Base-by-base conservation (phyloP, 1,140 invertebrate species). In the Anthonomus grandis region DNA sequence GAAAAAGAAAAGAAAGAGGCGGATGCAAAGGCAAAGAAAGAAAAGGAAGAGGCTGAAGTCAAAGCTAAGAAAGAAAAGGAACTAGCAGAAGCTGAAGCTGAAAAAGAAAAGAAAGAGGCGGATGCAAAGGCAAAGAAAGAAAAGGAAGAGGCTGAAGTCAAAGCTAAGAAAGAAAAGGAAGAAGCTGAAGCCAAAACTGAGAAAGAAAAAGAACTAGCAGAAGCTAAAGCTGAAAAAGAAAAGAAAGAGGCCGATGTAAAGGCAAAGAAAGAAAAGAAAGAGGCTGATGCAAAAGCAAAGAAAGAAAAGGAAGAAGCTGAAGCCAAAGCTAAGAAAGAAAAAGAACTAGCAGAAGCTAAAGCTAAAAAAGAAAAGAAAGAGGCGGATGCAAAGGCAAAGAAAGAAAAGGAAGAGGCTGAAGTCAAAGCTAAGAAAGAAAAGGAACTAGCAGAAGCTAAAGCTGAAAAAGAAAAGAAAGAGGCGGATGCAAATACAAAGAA, bases 341-440 rank as follows among this genome's bases (percentile, higher is more conserved):
- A 52, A 50, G 63, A 64, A 36, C 38, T 63, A 34, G 31, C 23
- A 12, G 47, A 62, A 51, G 18, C 19, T 19, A 41, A 62, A 24
- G 24, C 34, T 22, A 45, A 61, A 15, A 41, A 59, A 12, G 56
- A 65, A 27, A 48, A 44, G 27, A 56, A 55, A 58, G 58, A 34
- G 6, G n/a, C n/a, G n/a, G n/a, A n/a, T n/a, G n/a, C n/a, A n/a
- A 63, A 68, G 62, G 41, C 55, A 49, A 57, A 66, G 37, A 50
- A 44, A 21, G 45, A 45, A 55, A 50, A 51, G 22, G 64, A 64
- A 48, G 10, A 47, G 46, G 34, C 50, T 6, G 17, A 24, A 47
- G 45, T 17, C 13, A 47, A 47, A 47, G 25, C 9, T 4, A 21
- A 50, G 23, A 47, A 49, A 21, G 0, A 49, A 38, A 18, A 2